These are phyloP conservation scores for Apistogramma diplotaenia DNA, from an alignment of 2,113 vertebrate species.

Conservation along the genomic window DNA sequence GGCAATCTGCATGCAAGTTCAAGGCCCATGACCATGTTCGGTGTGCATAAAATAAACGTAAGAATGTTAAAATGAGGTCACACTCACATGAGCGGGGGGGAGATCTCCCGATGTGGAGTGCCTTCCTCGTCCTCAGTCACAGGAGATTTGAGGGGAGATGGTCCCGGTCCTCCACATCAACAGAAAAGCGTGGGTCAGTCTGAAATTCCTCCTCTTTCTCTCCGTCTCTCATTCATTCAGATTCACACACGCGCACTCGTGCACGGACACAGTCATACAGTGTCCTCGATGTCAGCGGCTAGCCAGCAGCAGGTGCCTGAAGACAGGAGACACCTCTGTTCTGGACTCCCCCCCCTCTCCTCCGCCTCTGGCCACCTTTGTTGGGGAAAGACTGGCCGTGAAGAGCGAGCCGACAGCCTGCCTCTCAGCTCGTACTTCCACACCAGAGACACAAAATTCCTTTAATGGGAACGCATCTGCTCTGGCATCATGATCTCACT, in stretches of 20 bases:
- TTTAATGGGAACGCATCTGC: conserved; percentile 59
- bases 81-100: conserved; percentile 65
- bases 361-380: conserved; percentile 61
- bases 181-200: conserved; percentile 32
- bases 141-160: not conserved
- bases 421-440: conserved; percentile 33
- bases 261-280: conserved; percentile 54
- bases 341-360: conserved; percentile 36
- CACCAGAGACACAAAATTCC: conserved; percentile 53
- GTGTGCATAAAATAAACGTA: not conserved
- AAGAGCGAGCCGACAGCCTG: conserved; percentile 45
- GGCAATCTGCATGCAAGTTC: not conserved
- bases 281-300: conserved; percentile 56
- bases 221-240: conserved; percentile 30
- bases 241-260: conserved; percentile 33
- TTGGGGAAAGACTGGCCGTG: conserved; percentile 51
- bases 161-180: conserved; percentile 13
- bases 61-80: not conserved
- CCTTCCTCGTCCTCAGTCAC: conserved; percentile 35
- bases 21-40: not conserved
- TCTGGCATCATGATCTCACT: conserved; percentile 37
- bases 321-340: conserved; percentile 71
- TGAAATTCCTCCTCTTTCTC: conserved; percentile 26
- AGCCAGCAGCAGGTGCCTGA: conserved; percentile 75
- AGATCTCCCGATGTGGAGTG: conserved; percentile 15